Evolutionary conservation across 2,113 vertebrate species (phyloP).

Genomic region (Barnardius zonarius): DNA sequence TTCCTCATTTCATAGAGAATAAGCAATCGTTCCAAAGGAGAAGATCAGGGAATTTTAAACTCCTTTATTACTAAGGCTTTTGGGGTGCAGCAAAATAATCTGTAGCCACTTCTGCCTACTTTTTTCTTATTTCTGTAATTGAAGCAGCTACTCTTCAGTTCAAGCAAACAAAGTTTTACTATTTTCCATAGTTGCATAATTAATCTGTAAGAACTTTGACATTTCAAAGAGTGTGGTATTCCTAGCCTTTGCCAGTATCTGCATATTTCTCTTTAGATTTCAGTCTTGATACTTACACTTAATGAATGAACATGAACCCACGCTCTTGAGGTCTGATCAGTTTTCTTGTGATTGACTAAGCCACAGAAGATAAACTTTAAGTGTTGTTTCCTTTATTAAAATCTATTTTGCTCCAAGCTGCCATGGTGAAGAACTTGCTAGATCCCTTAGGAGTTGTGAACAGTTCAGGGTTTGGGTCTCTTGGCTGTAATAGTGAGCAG

Average conservation of each 20-base stretch:
- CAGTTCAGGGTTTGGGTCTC: background rate
- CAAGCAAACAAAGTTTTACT: background rate
- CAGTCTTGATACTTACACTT: constrained; percentile 46
- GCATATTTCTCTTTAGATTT: constrained; percentile 10
- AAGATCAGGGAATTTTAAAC: background rate
- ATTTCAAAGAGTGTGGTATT: background rate
- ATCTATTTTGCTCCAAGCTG: background rate
- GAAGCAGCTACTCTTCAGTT: background rate
- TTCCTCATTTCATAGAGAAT: background rate
- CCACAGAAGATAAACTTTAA: background rate
- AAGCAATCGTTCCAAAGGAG: background rate
- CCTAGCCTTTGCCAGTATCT: background rate
- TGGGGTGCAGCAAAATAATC: background rate
- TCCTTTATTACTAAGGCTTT: background rate
- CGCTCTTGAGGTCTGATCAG: background rate
- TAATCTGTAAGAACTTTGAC: background rate
- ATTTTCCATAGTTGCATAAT: background rate
- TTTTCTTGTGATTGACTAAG: background rate
- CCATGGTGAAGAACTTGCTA: background rate
- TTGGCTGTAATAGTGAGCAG: rapidly evolving
- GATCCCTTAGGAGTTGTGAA: background rate
- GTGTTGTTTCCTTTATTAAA: background rate
- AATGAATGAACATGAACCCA: constrained; percentile 22
- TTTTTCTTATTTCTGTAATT: background rate
- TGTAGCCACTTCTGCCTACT: background rate